These are phyloP conservation scores for Ophion ventricosus DNA, from an alignment of 2,888 invertebrate genomes.

Conservation along the genomic window DNA sequence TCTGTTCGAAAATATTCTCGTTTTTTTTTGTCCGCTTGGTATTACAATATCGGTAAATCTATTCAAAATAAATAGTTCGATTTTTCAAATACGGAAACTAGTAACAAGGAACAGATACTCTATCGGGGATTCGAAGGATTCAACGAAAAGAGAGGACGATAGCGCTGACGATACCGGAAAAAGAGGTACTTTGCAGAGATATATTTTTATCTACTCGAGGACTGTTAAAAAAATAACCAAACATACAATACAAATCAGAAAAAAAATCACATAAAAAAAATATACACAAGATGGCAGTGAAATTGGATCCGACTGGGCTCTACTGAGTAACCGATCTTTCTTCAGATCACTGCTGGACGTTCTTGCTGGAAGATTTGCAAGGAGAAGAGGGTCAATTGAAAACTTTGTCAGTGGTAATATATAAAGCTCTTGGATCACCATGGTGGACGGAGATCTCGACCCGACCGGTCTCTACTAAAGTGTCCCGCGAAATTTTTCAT, in stretches of 20 bases:
- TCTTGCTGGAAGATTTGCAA: not conserved
- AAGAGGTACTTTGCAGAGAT: conserved; percentile 64
- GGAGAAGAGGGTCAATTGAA: conserved; percentile 3
- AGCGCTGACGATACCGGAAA: conserved; percentile 6
- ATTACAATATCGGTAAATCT: not conserved
- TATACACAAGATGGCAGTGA: conserved; percentile 68
- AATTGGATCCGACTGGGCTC: conserved; percentile 75
- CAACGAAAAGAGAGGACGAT: conserved; percentile 42
- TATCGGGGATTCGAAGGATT: conserved; percentile 38
- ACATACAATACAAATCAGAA: not conserved
- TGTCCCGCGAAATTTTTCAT: conserved; percentile 16
- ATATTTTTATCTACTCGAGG: conserved; percentile 56
- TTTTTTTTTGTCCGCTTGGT: not conserved
- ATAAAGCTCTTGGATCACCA: conserved; percentile 66
- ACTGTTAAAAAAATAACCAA: conserved; percentile 21
- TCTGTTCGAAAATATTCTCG: conserved; percentile 16
- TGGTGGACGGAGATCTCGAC: conserved; percentile 78
- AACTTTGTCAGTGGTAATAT: not conserved
- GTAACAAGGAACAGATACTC: conserved; percentile 34
- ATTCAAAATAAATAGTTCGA: not conserved
- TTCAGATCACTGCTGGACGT: conserved; percentile 57
- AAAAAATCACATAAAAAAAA: conserved; percentile 2
- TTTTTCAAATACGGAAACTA: conserved; percentile 18
- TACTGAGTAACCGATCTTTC: conserved; percentile 70
- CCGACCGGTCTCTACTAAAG: conserved; percentile 80